A percentile compares a stretch with the other conserved stretches of the same genome.
Conservation (phyloP, 2,888 invertebrate species). For the Molorchus minor region DNA sequence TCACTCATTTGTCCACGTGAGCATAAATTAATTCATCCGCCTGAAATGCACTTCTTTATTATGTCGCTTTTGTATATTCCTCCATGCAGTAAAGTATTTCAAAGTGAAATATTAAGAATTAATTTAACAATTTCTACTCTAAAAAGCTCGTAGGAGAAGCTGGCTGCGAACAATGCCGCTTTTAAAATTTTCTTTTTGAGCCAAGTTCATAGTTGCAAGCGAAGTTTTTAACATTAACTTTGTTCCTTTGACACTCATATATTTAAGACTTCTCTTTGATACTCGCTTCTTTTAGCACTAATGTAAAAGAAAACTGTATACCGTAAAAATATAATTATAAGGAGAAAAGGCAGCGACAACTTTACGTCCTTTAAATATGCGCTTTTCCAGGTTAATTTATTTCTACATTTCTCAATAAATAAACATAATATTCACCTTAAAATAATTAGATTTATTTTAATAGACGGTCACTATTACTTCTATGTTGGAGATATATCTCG, state of each 20-base stretch:
- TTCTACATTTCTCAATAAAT: too few relatives aligned
- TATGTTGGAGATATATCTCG: too few relatives aligned
- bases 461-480: too few relatives aligned
- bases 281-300: conserved; percentile 28
- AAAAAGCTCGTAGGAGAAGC: conserved; percentile 21
- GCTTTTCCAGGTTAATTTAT: too few relatives aligned
- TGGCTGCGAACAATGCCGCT: conserved; percentile 27
- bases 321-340: conserved; percentile 22
- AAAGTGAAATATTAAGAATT: conserved; percentile 37
- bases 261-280: conserved; percentile 32
- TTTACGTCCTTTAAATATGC: conserved; percentile 4
- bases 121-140: conserved; percentile 32
- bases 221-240: conserved; percentile 30
- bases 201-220: conserved; percentile 22
- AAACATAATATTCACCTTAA: too few relatives aligned
- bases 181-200: conserved; percentile 30
- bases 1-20: too few relatives aligned
- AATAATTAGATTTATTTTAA: too few relatives aligned
- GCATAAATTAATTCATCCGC: conserved; percentile 8
- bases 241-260: conserved; percentile 30
- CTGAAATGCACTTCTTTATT: conserved; percentile 11
- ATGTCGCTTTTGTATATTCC: conserved; percentile 8
- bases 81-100: conserved; percentile 8
- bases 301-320: conserved; percentile 18
- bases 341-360: conserved; percentile 10